Evolutionary conservation across 2,888 invertebrate genomes (phyloP), one percentile per base, ranked within the genome.

Genomic region (Drosophila borealis): DNA sequence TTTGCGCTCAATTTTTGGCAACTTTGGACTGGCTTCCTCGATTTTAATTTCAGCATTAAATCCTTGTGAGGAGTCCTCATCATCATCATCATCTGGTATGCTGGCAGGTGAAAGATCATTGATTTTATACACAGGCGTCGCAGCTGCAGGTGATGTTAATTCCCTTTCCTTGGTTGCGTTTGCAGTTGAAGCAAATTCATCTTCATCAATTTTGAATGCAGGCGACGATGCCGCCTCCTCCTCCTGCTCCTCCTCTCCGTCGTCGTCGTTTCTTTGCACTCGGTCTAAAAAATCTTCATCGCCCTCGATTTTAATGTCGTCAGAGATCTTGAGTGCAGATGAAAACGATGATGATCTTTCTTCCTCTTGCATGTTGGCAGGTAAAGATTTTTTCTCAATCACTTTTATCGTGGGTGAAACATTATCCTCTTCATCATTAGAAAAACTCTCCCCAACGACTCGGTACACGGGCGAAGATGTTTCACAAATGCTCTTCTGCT

Each of bases 101-200:
- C 61, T 61, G 17, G 42, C 74, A 8, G 75, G 70, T 36, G 69
- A 78, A 42, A 68, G 69, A 59, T 73, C 64, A 53, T 49, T 48
- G 34, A 63, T 60, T 29, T 68, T 72, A 51, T 57, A 71, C 2
- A 59, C 61, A 9, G 76, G 50, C 19, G 70, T 51, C 14, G 50
- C 1, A 1, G 37, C 36, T 21, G 10, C 21, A 11, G 44, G 21
- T n/a, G 56, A 9, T n/a, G 4, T 2, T 37, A 8, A 2, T 33
- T 44, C 8, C 9, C 44, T 17, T 36, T 60, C 45, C 5, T 13
- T 45, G 14, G 19, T 19, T 37, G n/a, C 45, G 29, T 8, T 33
- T n/a, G 2, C 14, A 29, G n/a, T 10, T 19, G 55, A 39, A 34
- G 25, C 13, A 14, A 9, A 11, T 17, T 62, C 53, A 10, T 36